These are phyloP conservation scores for Oreochromis spilurus DNA, from an alignment of 2,113 vertebrate genomes.

Conservation along the genomic window DNA sequence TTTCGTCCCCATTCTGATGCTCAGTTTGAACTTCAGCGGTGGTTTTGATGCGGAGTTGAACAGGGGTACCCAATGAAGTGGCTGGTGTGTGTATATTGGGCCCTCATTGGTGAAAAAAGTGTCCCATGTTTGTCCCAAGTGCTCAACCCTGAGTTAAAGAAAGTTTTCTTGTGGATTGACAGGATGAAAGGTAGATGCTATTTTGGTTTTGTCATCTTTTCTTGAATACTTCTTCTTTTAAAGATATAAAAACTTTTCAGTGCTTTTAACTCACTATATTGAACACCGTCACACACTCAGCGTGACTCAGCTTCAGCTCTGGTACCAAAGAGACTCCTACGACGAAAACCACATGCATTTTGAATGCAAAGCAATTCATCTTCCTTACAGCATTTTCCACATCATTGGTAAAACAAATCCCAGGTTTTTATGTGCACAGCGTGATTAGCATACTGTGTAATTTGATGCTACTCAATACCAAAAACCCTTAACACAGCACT, in stretches of 20 bases:
- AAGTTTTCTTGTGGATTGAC: background rate
- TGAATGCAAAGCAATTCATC: background rate
- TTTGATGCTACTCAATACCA: background rate
- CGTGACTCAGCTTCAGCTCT: background rate
- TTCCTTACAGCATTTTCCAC: background rate
- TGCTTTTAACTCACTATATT: background rate
- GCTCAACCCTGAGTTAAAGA: background rate
- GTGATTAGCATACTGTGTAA: background rate
- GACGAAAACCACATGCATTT: background rate
- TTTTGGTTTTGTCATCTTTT: background rate
- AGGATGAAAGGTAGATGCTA: background rate
- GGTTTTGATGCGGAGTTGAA: background rate
- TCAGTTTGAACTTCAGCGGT: background rate
- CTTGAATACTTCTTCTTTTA: background rate
- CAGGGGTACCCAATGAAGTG: background rate
- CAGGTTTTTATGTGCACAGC: background rate
- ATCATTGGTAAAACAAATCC: background rate
- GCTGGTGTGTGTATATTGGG: background rate
- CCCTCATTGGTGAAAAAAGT: background rate
- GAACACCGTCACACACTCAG: background rate
- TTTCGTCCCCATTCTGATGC: accelerated
- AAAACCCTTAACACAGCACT: background rate
- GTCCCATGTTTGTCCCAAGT: background rate
- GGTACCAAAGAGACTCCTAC: background rate
- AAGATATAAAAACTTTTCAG: background rate